Conservation (phyloP, 2,888 invertebrate genomes). For the Lycocerus yunnanus region DNA sequence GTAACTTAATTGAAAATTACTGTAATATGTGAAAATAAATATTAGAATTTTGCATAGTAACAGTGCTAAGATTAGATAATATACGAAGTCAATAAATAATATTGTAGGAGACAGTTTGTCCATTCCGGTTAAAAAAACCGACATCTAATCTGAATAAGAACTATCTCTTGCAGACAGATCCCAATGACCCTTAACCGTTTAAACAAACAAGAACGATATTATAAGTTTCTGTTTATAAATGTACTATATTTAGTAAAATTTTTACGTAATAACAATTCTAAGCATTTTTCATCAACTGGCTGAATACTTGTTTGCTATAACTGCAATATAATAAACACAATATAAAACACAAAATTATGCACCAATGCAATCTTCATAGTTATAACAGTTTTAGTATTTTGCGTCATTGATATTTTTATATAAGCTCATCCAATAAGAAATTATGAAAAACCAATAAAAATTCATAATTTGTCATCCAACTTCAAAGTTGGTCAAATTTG, state of each 20-base stretch:
- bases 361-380: no score
- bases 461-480: no score
- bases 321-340: not conserved
- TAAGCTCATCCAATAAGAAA: no score
- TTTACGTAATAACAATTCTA: conserved; percentile 21
- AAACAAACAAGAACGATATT: conserved; percentile 28
- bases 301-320: not conserved
- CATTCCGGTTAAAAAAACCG: conserved; percentile 39
- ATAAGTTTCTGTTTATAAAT: conserved; percentile 23
- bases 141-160: conserved; percentile 34
- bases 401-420: no score
- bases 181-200: conserved; percentile 37
- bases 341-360: not conserved
- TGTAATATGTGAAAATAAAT: not conserved
- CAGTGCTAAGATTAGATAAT: conserved; percentile 24
- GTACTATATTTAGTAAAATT: conserved; percentile 26
- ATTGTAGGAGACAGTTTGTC: conserved; percentile 27
- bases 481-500: no score
- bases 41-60: conserved; percentile 21
- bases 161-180: conserved; percentile 44
- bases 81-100: conserved; percentile 42
- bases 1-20: not conserved
- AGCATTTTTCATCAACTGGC: not conserved
- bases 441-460: no score
- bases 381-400: no score